phyloP scores from a whole-genome alignment of 2,888 invertebrate genomes.

The Pollenia labialis region DNA sequence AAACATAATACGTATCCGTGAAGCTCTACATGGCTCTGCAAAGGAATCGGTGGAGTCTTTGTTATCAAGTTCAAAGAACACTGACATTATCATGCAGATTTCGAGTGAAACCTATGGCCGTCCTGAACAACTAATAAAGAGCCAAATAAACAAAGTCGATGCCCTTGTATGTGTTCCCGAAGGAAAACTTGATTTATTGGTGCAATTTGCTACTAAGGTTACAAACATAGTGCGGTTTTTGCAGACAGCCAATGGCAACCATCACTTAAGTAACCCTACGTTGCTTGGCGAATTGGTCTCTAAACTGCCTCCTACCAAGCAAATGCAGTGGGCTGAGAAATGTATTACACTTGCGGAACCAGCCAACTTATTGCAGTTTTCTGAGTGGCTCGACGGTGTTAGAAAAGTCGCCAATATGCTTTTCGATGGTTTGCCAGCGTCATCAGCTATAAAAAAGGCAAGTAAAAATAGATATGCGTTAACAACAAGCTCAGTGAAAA shows the following conservation, averaged over 20 bases:
- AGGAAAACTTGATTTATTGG: not conserved
- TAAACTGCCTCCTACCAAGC: conserved; percentile 26
- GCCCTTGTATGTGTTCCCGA: not conserved
- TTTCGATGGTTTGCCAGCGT: conserved; percentile 28
- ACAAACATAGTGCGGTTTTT: not conserved
- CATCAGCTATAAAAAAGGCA: not conserved
- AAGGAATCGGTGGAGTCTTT: conserved; percentile 28
- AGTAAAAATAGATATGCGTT: not conserved
- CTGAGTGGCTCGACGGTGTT: conserved; percentile 40
- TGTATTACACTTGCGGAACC: not conserved
- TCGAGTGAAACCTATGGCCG: conserved; percentile 21
- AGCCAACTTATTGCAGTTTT: conserved; percentile 21
- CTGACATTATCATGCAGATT: not conserved
- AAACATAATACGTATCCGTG: conserved; percentile 35
- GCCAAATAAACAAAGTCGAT: conserved; percentile 21
- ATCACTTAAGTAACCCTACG: too few relatives aligned
- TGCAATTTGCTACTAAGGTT: too few relatives aligned
- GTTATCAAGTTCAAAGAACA: not conserved
- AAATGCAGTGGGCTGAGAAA: conserved; percentile 61
- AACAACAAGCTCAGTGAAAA: too few relatives aligned
- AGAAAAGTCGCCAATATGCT: conserved; percentile 15
- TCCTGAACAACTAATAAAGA: conserved; percentile 23
- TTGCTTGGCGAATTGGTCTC: conserved; percentile 1
- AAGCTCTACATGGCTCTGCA: conserved; percentile 10
- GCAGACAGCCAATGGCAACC: not conserved